Evolutionary conservation across 2,113 vertebrate genomes (phyloP).

Genomic region (Poicephalus gulielmi): DNA sequence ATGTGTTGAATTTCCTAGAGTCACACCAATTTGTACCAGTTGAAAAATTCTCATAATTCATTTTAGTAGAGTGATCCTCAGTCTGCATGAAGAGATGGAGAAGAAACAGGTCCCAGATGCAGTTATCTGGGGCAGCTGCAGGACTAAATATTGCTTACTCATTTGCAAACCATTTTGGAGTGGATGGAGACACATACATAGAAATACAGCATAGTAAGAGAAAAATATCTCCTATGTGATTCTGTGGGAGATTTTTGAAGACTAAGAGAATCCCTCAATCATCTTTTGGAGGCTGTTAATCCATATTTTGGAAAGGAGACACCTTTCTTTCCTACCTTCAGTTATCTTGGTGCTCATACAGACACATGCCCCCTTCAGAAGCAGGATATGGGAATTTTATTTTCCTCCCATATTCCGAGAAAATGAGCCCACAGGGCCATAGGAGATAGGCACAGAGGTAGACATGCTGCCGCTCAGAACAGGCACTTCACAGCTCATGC

Average conservation of each 20-base stretch:
- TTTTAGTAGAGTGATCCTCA: neutral
- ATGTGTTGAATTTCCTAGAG: neutral
- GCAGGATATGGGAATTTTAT: neutral
- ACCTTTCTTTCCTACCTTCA: neutral
- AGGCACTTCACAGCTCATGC: neutral
- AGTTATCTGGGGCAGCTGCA: neutral
- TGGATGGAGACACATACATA: neutral
- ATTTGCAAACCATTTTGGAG: neutral
- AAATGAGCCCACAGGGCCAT: neutral
- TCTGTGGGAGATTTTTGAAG: neutral
- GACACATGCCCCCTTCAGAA: neutral
- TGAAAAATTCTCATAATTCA: neutral
- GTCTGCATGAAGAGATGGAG: neutral
- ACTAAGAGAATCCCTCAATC: neutral
- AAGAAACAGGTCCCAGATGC: neutral
- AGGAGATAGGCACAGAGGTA: neutral
- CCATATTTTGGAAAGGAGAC: neutral
- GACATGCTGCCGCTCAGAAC: rapidly evolving
- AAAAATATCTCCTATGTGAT: neutral
- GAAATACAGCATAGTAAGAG: neutral
- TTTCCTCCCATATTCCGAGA: neutral
- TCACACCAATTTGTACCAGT: neutral
- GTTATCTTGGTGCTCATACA: neutral
- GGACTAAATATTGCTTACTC: neutral
- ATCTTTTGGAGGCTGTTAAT: neutral